Conservation (phyloP, 2,797 vertebrate species). For the Pangasius sanitwongsei region DNA sequence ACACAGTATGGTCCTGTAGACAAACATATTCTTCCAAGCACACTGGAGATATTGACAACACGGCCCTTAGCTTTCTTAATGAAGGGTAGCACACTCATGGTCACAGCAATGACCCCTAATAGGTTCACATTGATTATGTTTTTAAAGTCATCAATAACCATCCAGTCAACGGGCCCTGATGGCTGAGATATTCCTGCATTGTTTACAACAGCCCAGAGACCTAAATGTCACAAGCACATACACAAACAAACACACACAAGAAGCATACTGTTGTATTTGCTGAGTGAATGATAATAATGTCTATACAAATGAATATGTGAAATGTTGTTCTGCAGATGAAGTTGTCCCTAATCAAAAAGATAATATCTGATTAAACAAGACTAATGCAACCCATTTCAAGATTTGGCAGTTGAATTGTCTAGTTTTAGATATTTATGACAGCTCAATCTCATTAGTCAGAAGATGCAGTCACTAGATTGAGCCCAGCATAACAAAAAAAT, state of each 20-base stretch:
- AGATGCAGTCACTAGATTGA: neutral
- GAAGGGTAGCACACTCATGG: conserved; percentile 61
- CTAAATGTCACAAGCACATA: conserved; percentile 40
- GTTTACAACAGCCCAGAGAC: conserved; percentile 67
- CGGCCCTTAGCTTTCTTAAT: conserved; percentile 66
- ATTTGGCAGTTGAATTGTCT: neutral
- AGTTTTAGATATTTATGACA: neutral
- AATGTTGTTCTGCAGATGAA: neutral
- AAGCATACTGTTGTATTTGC: neutral
- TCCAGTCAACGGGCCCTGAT: conserved; percentile 61
- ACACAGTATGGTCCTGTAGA: conserved; percentile 60
- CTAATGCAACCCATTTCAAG: neutral
- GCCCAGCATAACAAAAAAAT: neutral
- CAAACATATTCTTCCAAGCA: conserved; percentile 59
- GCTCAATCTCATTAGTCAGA: neutral
- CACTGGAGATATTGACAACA: conserved; percentile 65
- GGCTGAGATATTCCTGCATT: conserved; percentile 63
- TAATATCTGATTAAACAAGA: neutral
- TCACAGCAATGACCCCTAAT: conserved; percentile 60
- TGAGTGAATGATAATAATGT: neutral
- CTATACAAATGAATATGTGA: neutral
- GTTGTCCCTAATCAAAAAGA: neutral
- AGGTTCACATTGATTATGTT: conserved; percentile 63
- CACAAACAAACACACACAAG: neutral
- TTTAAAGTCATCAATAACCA: conserved; percentile 60